Conservation (phyloP, 2,113 vertebrate species). For the Psilopsiagon aymara region DNA sequence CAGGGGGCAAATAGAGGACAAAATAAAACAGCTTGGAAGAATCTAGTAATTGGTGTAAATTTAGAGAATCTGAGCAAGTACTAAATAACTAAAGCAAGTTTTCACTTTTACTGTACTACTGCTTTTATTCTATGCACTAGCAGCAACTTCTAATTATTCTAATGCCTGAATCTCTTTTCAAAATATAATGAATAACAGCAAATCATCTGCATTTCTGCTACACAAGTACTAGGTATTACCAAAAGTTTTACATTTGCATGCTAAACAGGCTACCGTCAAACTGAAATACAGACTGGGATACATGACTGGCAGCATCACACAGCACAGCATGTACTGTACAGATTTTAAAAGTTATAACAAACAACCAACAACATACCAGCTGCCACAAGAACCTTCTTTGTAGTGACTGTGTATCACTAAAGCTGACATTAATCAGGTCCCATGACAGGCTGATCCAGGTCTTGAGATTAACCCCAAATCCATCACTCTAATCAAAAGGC, state of each 20-base stretch:
- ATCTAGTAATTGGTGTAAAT: background rate
- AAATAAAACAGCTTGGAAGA: background rate
- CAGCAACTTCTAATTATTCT: background rate
- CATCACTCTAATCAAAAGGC: background rate
- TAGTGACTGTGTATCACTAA: background rate
- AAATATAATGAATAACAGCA: background rate
- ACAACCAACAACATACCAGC: background rate
- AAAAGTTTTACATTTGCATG: background rate
- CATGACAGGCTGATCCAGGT: background rate
- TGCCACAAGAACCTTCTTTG: background rate
- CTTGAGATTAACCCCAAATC: conserved; percentile 13
- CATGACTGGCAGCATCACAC: background rate
- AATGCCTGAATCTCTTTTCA: background rate
- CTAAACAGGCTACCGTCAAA: background rate
- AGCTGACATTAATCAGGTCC: background rate
- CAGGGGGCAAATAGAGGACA: conserved; percentile 70
- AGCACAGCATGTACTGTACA: background rate
- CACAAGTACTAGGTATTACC: background rate
- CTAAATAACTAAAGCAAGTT: background rate
- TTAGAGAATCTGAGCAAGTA: background rate
- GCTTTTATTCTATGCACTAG: background rate
- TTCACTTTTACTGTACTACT: background rate
- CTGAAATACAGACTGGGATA: background rate
- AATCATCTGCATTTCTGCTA: background rate
- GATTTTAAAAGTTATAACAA: background rate